Evolutionary conservation across 2,797 vertebrate species (phyloP).

Genomic region (Melanotaenia maccullochi): DNA sequence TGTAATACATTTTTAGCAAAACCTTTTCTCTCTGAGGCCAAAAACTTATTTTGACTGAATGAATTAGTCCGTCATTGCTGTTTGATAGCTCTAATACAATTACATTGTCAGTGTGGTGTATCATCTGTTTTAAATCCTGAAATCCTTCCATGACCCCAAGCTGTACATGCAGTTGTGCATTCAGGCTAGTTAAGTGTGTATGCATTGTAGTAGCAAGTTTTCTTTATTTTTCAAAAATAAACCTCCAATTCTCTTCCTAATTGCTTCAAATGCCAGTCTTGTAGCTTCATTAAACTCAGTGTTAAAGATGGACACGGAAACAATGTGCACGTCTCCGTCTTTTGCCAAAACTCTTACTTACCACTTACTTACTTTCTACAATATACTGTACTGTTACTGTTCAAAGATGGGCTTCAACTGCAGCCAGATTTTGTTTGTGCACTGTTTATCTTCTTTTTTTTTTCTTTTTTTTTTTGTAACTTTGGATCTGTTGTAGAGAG

Average conservation of each 20-base stretch:
- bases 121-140: slow-evolving; percentile 53
- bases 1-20: slow-evolving; percentile 12
- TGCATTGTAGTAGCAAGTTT: slow-evolving; percentile 63
- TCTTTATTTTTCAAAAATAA: slow-evolving; percentile 9
- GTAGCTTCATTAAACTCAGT: slow-evolving; percentile 53
- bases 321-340: slow-evolving; percentile 38
- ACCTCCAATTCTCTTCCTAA: slow-evolving; percentile 24
- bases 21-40: slow-evolving; percentile 12
- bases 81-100: slow-evolving; percentile 55
- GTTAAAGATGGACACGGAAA: slow-evolving; percentile 48
- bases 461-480: slow-evolving; percentile 40
- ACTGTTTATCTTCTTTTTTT: slow-evolving; percentile 16
- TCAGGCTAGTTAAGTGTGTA: slow-evolving; percentile 67
- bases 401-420: slow-evolving; percentile 55
- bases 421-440: slow-evolving; percentile 42
- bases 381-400: slow-evolving; percentile 58
- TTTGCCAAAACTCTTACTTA: slow-evolving; percentile 49
- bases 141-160: slow-evolving; percentile 59
- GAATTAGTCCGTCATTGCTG: slow-evolving; percentile 42
- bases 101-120: slow-evolving; percentile 66
- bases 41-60: slow-evolving; percentile 12
- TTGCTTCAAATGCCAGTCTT: slow-evolving; percentile 60
- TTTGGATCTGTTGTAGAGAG: slow-evolving; percentile 74
- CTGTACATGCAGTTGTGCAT: slow-evolving; percentile 72
- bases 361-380: slow-evolving; percentile 31